Evolutionary conservation across 2,113 vertebrate species (phyloP).

Genomic region (Pheucticus melanocephalus): DNA sequence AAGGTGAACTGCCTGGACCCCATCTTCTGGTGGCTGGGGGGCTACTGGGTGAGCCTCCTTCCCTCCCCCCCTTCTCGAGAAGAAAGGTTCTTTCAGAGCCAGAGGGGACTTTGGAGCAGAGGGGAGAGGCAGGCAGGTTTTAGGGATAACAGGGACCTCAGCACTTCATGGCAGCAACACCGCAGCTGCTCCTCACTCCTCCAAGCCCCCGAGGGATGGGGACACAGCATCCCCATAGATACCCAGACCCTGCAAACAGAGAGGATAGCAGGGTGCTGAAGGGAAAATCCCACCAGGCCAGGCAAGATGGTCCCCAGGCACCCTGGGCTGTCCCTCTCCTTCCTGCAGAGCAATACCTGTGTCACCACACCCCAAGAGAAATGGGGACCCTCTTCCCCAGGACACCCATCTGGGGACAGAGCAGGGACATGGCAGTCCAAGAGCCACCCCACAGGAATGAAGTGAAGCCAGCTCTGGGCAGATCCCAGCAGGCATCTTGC

Average conservation of each 20-base stretch:
- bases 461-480: fast-evolving
- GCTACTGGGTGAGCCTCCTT: not conserved
- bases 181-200: not conserved
- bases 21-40: not conserved
- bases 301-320: not conserved
- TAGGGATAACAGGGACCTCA: not conserved
- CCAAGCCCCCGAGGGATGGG: fast-evolving
- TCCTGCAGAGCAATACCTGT: fast-evolving
- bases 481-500: fast-evolving
- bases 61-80: not conserved
- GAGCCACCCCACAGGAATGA: fast-evolving
- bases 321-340: not conserved
- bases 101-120: not conserved
- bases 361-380: not conserved
- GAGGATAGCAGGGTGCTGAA: not conserved
- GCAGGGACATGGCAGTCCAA: not conserved
- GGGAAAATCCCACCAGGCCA: not conserved
- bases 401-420: fast-evolving
- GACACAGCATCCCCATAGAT: not conserved
- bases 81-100: conserved; percentile 27
- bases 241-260: not conserved
- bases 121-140: not conserved
- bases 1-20: not conserved
- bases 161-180: not conserved
- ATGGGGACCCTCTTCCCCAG: not conserved